These are phyloP conservation scores for Bombus fervidus DNA, from an alignment of 1,140 invertebrate species.

Conservation along the genomic window DNA sequence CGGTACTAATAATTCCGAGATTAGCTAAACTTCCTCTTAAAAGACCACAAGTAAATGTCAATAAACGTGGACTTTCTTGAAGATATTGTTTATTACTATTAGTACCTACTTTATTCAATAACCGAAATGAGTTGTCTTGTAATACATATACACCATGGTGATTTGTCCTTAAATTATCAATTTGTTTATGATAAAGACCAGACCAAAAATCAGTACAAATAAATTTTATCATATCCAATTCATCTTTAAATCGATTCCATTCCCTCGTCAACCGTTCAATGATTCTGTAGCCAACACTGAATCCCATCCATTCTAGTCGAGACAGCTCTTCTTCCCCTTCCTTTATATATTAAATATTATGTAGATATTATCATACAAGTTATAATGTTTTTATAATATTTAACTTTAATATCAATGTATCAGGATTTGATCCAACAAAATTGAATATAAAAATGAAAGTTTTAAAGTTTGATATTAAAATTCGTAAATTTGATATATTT, in stretches of 20 bases:
- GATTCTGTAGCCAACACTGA: slow-evolving; percentile 94
- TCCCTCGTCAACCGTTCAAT: slow-evolving; percentile 97
- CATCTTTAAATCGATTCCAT: slow-evolving; percentile 96
- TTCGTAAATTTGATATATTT: neutral
- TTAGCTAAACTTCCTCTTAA: slow-evolving; percentile 97
- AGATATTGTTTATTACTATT: slow-evolving; percentile 95
- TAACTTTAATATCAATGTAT: neutral
- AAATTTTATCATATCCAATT: slow-evolving; percentile 99
- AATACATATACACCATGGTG: slow-evolving; percentile 99
- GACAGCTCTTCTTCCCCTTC: slow-evolving; percentile 91
- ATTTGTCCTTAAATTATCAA: slow-evolving; percentile 99
- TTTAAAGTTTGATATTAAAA: neutral
- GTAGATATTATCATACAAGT: neutral
- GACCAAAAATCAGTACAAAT: slow-evolving; percentile 99
- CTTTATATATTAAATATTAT: slow-evolving; percentile 38
- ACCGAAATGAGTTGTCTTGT: slow-evolving; percentile 97
- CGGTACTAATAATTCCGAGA: slow-evolving; percentile 95
- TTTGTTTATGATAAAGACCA: slow-evolving; percentile 97
- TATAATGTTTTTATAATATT: neutral
- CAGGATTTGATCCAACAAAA: neutral
- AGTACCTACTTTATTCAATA: slow-evolving; percentile 90
- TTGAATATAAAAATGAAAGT: neutral
- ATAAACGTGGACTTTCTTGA: slow-evolving; percentile 92
- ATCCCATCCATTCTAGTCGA: slow-evolving; percentile 95
- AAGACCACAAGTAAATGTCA: slow-evolving; percentile 97